These are phyloP conservation scores for Acanthurus lineatus DNA, from an alignment of 2,797 vertebrate species.

Conservation along the genomic window DNA sequence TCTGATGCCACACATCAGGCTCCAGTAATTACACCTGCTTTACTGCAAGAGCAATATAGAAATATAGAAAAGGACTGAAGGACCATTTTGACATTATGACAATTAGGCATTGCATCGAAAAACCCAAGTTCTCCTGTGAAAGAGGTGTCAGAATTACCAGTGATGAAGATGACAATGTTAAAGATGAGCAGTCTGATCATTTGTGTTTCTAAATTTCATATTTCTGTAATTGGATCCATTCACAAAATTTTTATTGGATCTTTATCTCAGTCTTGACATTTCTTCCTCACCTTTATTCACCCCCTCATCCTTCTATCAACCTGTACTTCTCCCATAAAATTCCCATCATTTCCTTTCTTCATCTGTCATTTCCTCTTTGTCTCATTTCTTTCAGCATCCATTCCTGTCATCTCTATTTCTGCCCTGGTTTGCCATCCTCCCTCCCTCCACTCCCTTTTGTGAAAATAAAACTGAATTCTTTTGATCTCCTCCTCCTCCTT, in stretches of 20 bases:
- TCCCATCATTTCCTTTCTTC: slow-evolving; percentile 14
- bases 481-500: background rate
- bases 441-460: slow-evolving; percentile 12
- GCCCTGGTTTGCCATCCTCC: background rate
- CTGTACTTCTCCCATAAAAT: background rate
- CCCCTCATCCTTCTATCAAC: background rate
- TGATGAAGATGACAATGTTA: background rate
- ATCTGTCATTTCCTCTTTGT: slow-evolving; percentile 19
- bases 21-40: background rate
- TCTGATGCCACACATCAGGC: background rate
- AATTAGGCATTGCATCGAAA: too few species aligned
- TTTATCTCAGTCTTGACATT: background rate
- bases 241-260: background rate
- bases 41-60: background rate
- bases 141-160: too few species aligned
- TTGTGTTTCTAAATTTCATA: background rate
- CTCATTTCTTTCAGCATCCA: slow-evolving; percentile 13
- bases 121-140: too few species aligned
- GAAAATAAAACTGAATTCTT: slow-evolving; percentile 16
- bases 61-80: too few species aligned
- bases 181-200: background rate
- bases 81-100: too few species aligned
- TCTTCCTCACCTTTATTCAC: background rate
- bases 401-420: slow-evolving; percentile 12
- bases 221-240: background rate